A percentile compares a stretch with the other conserved stretches of the same genome.
These are phyloP conservation scores for Byasa hedistus DNA, from an alignment of 2,888 invertebrate genomes.

Conservation along the genomic window DNA sequence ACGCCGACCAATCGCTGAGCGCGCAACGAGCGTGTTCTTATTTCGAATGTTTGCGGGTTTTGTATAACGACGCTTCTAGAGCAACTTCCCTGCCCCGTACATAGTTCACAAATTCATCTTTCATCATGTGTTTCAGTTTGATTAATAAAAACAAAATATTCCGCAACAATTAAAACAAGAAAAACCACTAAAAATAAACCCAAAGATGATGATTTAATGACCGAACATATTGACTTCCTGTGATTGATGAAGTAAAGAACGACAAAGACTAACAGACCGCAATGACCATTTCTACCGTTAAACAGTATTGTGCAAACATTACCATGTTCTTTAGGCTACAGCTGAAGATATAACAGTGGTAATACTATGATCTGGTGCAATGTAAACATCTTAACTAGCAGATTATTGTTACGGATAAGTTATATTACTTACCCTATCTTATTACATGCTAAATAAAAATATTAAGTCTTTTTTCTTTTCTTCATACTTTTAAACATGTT, in stretches of 20 bases:
- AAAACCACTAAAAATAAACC: not conserved
- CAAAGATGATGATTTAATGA: too few relatives aligned
- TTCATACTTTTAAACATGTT: too few relatives aligned
- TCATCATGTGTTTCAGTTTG: not conserved
- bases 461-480: too few relatives aligned
- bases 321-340: not conserved
- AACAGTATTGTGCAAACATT: too few relatives aligned
- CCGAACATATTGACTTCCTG: too few relatives aligned
- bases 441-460: too few relatives aligned
- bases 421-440: too few relatives aligned
- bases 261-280: too few relatives aligned
- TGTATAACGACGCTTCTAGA: conserved; percentile 46
- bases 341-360: not conserved
- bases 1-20: conserved; percentile 59
- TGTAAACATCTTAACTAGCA: not conserved
- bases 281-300: too few relatives aligned
- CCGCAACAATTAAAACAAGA: not conserved
- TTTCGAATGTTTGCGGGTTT: conserved; percentile 68
- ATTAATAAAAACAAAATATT: not conserved
- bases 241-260: too few relatives aligned
- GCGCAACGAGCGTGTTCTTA: conserved; percentile 52
- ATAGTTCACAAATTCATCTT: conserved; percentile 11
- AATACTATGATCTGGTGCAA: not conserved
- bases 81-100: conserved; percentile 25
- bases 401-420: not conserved